Evolutionary conservation across 30 jellyfish, hydroid and myxozoan species (phyloP).

Genomic region (Morbakka virulenta): DNA sequence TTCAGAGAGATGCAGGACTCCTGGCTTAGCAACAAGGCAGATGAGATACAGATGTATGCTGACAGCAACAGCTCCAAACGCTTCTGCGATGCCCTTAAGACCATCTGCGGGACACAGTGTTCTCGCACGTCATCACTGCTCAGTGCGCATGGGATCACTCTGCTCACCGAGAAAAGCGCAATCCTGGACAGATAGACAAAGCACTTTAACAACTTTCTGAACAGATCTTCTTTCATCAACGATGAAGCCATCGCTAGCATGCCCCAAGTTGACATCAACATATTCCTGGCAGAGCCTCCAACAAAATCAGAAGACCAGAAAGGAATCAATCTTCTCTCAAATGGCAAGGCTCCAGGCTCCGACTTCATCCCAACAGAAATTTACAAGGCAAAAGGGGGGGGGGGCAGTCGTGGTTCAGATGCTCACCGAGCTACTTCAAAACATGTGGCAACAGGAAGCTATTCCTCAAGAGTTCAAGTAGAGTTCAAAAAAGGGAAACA

Average conservation of each 20-base stretch:
- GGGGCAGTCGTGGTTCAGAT: too few relatives aligned
- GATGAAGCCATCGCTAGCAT: too few relatives aligned
- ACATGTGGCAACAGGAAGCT: too few relatives aligned
- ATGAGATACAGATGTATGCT: constrained; percentile 15
- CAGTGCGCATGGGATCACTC: not conserved
- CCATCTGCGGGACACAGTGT: constrained; percentile 17
- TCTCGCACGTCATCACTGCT: constrained; percentile 9
- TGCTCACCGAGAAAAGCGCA: not conserved
- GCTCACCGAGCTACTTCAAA: too few relatives aligned
- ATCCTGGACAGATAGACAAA: constrained; percentile 50
- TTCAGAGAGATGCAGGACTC: constrained; percentile 11
- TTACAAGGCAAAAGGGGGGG: too few relatives aligned
- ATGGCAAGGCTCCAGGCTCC: too few relatives aligned
- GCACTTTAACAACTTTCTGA: constrained; percentile 35
- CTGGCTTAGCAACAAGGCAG: constrained; percentile 27
- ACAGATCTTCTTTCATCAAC: constrained; percentile 26
- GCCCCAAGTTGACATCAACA: too few relatives aligned
- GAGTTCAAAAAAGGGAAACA: too few relatives aligned
- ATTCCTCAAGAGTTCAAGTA: too few relatives aligned
- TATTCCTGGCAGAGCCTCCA: too few relatives aligned
- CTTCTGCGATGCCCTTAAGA: constrained; percentile 1
- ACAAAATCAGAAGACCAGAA: constrained; percentile 21
- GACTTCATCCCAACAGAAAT: too few relatives aligned
- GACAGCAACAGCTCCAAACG: not conserved
- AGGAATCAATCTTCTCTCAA: too few relatives aligned